phyloP scores from a whole-genome alignment of 92 coral and sea anemone species.

The Parazoanthus darwini region DNA sequence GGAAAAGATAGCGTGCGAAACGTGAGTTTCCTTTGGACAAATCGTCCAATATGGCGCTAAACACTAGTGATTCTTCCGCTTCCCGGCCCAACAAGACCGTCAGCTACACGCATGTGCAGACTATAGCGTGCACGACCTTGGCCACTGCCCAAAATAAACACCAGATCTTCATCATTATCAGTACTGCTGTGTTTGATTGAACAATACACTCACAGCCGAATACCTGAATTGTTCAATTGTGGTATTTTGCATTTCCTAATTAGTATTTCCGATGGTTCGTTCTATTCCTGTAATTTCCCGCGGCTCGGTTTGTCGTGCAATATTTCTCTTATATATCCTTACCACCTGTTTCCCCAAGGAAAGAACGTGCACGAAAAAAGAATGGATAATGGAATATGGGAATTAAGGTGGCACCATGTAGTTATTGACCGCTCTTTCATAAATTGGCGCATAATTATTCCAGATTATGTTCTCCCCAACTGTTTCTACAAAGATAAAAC shows the following conservation, averaged over 20 bases:
- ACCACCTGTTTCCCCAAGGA: background rate
- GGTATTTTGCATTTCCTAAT: background rate
- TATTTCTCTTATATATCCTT: background rate
- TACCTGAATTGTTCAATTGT: background rate
- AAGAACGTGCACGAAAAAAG: background rate
- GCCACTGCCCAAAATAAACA: background rate
- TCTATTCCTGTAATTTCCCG: background rate
- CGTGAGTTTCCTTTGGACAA: too few relatives aligned
- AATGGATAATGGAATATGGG: background rate
- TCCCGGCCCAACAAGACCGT: too few relatives aligned
- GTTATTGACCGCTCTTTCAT: background rate
- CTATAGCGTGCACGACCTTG: conserved; percentile 24
- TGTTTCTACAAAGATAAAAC: background rate
- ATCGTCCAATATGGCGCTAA: too few relatives aligned
- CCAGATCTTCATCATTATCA: background rate
- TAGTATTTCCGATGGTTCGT: conserved; percentile 12
- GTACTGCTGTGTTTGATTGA: background rate
- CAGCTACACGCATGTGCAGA: too few relatives aligned
- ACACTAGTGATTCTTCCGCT: too few relatives aligned
- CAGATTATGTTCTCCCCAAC: background rate
- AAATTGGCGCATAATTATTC: background rate
- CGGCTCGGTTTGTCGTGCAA: background rate
- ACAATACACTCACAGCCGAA: conserved; percentile 6
- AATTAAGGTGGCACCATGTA: background rate
- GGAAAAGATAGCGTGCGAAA: too few relatives aligned